These are phyloP conservation scores for Diloba caeruleocephala DNA, from an alignment of 2,888 invertebrate species.

Conservation along the genomic window DNA sequence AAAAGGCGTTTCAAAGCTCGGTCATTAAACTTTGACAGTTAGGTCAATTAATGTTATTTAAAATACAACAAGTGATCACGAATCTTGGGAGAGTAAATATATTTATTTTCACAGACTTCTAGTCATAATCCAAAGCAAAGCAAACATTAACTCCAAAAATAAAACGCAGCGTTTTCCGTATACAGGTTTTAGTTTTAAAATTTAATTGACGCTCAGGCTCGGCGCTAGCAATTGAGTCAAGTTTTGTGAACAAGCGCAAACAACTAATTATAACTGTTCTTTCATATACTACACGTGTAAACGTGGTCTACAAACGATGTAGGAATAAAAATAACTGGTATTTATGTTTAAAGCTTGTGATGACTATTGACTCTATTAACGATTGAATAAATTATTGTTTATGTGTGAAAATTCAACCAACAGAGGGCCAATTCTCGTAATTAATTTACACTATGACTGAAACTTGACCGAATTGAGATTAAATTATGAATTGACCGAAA, in stretches of 20 bases:
- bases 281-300: slow-evolving; percentile 19
- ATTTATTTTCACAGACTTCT: not conserved
- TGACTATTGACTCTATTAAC: not conserved
- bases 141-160: slow-evolving; percentile 1
- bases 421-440: no score
- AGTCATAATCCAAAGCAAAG: not conserved
- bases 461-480: no score
- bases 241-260: slow-evolving; percentile 23
- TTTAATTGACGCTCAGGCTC: slow-evolving; percentile 14
- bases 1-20: no score
- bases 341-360: not conserved
- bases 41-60: no score
- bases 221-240: slow-evolving; percentile 13
- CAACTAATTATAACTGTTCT: slow-evolving; percentile 28
- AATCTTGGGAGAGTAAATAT: not conserved
- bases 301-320: slow-evolving; percentile 15
- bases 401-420: no score
- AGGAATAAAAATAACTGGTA: slow-evolving; percentile 1
- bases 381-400: no score
- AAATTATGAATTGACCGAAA: no score
- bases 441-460: no score
- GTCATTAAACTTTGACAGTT: no score
- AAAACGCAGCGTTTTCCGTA: slow-evolving; percentile 11
- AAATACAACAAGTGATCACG: no score
- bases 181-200: slow-evolving; percentile 22